A percentile compares a stretch with the other conserved stretches of the same genome.
phyloP scores from a whole-genome alignment of 2,888 invertebrate genomes.

The Perdita meconis region DNA sequence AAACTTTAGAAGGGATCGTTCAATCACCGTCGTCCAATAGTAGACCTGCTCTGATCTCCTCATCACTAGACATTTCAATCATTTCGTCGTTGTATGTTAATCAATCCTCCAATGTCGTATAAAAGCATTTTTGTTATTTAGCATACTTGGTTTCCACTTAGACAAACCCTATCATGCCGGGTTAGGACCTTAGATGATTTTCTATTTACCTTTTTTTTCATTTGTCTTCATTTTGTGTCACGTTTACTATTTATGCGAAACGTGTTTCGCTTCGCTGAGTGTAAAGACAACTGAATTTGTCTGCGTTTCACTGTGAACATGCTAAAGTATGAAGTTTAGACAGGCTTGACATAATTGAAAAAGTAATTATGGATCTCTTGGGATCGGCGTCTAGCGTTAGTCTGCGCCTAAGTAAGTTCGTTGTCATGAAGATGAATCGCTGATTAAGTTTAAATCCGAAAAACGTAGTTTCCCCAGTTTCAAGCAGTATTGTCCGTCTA shows the following conservation, averaged over 20 bases:
- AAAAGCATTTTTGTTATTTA: background rate
- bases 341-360: background rate
- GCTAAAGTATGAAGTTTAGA: constrained; percentile 9
- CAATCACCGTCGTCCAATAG: background rate
- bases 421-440: background rate
- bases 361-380: constrained; percentile 12
- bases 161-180: too few relatives aligned
- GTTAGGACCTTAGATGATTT: too few relatives aligned
- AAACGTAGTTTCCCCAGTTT: background rate
- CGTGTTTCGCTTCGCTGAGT: too few relatives aligned
- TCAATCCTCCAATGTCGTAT: background rate
- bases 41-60: background rate
- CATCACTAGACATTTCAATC: background rate
- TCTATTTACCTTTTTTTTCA: too few relatives aligned
- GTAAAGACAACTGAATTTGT: too few relatives aligned
- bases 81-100: background rate
- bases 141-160: too few relatives aligned
- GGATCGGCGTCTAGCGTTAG: background rate
- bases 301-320: too few relatives aligned
- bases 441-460: background rate
- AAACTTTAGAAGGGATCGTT: constrained; percentile 14
- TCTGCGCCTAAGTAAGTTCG: too few relatives aligned
- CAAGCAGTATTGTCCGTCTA: too few relatives aligned
- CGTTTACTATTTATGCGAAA: too few relatives aligned
- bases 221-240: too few relatives aligned